Evolutionary conservation across 2,888 invertebrate genomes (phyloP).

Genomic region (Lutraria lutraria): DNA sequence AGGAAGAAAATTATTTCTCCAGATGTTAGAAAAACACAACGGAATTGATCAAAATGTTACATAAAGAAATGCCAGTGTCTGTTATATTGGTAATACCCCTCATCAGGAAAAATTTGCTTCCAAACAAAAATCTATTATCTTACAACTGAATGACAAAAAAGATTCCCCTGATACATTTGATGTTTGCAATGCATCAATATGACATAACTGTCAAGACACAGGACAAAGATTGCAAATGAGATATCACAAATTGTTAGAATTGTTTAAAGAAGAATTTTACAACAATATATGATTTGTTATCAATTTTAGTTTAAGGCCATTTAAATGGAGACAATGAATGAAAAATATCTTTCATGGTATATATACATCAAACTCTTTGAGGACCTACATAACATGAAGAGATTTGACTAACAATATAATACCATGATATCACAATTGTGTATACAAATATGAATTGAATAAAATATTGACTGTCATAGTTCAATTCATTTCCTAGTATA

Average conservation of each 20-base stretch:
- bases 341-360: too few relatives aligned
- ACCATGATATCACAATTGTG: too few relatives aligned
- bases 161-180: not conserved
- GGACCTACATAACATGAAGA: too few relatives aligned
- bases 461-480: too few relatives aligned
- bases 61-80: not conserved
- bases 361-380: too few relatives aligned
- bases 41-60: conserved; percentile 13
- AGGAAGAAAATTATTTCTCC: conserved; percentile 3
- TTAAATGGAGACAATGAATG: too few relatives aligned
- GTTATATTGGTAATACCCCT: not conserved
- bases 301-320: not conserved
- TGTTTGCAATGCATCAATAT: not conserved
- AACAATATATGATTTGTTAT: not conserved
- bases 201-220: not conserved
- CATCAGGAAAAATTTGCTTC: not conserved
- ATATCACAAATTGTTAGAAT: not conserved
- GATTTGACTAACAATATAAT: too few relatives aligned
- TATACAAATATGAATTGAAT: too few relatives aligned
- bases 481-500: too few relatives aligned
- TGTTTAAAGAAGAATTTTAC: not conserved
- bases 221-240: not conserved
- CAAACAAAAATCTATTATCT: not conserved
- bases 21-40: not conserved
- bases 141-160: not conserved